These are phyloP conservation scores for Labeo catla DNA, from an alignment of 2,113 vertebrate species.

Conservation along the genomic window DNA sequence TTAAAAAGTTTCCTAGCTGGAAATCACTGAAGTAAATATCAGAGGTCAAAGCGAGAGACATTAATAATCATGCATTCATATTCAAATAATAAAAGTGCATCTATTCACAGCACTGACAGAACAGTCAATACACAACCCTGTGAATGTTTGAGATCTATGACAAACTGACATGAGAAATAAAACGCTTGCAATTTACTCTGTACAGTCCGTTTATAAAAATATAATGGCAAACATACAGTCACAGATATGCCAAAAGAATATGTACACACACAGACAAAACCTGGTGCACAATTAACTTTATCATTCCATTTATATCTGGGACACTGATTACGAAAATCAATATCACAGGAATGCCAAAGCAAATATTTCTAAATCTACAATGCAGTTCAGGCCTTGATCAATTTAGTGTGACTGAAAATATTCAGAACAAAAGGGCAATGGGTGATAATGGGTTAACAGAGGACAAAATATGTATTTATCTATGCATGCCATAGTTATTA, in stretches of 20 bases:
- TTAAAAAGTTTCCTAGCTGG: background rate
- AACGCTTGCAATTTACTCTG: background rate
- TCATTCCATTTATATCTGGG: background rate
- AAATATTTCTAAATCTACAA: background rate
- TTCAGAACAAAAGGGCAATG: background rate
- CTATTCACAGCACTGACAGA: background rate
- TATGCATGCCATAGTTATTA: background rate
- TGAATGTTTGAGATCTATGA: background rate
- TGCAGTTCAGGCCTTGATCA: background rate
- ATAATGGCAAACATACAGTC: background rate
- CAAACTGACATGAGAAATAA: background rate
- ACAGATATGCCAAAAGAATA: background rate
- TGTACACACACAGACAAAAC: background rate
- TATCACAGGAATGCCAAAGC: conserved; percentile 1
- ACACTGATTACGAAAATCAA: conserved; percentile 18
- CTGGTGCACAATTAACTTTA: background rate
- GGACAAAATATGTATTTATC: background rate
- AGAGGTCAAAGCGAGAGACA: background rate
- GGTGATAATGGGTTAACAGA: background rate
- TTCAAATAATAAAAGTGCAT: background rate
- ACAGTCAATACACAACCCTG: background rate
- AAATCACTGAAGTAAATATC: background rate
- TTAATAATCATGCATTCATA: conserved; percentile 4
- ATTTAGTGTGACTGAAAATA: background rate
- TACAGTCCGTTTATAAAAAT: background rate